Evolutionary conservation across 2,113 vertebrate species (phyloP).

Genomic region (Myiopsitta monachus): DNA sequence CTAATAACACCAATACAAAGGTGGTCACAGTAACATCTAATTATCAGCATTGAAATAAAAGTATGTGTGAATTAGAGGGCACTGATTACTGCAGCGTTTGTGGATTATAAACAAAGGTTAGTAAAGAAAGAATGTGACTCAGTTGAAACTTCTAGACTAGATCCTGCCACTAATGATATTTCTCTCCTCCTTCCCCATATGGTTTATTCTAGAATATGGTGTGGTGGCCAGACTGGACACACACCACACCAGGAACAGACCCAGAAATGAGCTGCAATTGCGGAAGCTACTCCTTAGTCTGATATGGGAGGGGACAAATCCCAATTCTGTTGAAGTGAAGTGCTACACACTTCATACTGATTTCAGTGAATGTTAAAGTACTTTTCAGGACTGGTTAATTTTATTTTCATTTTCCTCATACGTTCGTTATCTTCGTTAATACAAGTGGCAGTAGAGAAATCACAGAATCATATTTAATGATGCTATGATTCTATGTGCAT

Average conservation of each 20-base stretch:
- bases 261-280: not conserved
- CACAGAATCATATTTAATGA: not conserved
- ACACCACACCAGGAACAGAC: not conserved
- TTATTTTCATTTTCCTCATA: not conserved
- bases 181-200: rapidly evolving
- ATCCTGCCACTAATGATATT: rapidly evolving
- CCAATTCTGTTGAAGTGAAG: not conserved
- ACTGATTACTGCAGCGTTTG: not conserved
- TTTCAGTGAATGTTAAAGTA: not conserved
- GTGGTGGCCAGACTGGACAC: not conserved
- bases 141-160: not conserved
- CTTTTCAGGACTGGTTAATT: not conserved
- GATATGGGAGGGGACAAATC: not conserved
- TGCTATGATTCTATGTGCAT: not conserved
- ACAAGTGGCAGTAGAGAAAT: not conserved
- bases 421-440: not conserved
- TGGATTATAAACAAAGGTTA: not conserved
- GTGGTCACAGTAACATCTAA: not conserved
- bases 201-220: not conserved
- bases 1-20: not conserved
- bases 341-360: not conserved
- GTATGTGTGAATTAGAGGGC: not conserved
- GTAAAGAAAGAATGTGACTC: not conserved
- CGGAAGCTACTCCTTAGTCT: not conserved
- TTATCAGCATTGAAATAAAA: not conserved